Evolutionary conservation across 2,113 vertebrate genomes (phyloP).

Genomic region (Eulacestoma nigropectus): DNA sequence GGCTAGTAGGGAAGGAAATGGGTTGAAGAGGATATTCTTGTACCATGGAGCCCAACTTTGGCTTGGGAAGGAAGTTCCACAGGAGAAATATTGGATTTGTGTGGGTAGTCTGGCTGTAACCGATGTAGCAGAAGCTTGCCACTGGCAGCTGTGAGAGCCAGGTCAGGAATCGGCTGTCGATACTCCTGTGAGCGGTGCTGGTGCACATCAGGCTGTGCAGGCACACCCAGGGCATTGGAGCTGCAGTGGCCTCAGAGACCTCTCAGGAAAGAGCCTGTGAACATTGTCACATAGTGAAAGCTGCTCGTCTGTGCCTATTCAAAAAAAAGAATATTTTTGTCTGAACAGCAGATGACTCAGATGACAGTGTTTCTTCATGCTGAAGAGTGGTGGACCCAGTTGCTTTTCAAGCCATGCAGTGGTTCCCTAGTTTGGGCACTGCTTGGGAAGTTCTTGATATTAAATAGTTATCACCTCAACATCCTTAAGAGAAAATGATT

Average conservation of each 20-base stretch:
- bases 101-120: not conserved
- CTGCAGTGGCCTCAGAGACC: not conserved
- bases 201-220: not conserved
- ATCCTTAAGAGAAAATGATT: not conserved
- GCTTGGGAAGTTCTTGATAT: not conserved
- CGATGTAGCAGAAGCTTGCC: rapidly evolving
- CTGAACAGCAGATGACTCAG: not conserved
- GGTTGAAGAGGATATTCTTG: not conserved
- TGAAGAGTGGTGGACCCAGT: not conserved
- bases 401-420: not conserved
- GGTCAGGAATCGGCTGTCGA: not conserved
- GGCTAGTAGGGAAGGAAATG: not conserved
- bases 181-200: not conserved
- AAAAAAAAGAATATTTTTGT: not conserved
- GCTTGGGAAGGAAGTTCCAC: not conserved
- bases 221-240: not conserved
- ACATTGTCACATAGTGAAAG: not conserved
- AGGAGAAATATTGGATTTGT: not conserved
- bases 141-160: not conserved
- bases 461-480: not conserved
- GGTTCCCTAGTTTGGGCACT: not conserved
- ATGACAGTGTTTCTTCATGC: not conserved
- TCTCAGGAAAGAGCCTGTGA: not conserved
- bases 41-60: not conserved
- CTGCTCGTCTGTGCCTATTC: not conserved